Conservation (phyloP, 2,113 vertebrate genomes). For the Cyphomyrus plagiostoma region DNA sequence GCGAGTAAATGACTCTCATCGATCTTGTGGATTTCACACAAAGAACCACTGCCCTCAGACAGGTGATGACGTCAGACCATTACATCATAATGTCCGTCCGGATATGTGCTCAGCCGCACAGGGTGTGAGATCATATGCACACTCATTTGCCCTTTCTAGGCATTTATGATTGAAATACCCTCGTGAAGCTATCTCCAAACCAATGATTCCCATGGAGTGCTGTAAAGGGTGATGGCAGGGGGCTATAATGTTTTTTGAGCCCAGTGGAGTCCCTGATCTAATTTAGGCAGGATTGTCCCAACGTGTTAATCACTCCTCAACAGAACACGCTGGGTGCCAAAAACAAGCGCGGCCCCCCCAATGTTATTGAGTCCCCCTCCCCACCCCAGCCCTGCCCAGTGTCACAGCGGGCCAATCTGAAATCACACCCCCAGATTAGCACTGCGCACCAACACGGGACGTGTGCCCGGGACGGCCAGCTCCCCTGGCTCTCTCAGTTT, state of each 20-base stretch:
- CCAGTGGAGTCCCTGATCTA: neutral
- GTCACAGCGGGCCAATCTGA: neutral
- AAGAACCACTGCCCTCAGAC: neutral
- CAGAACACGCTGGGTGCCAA: neutral
- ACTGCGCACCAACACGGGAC: neutral
- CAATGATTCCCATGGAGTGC: neutral
- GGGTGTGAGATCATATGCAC: neutral
- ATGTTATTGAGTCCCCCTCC: neutral
- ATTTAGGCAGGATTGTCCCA: neutral
- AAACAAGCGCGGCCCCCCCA: neutral
- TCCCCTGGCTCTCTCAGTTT: neutral
- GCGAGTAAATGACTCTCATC: neutral
- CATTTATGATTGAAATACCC: neutral
- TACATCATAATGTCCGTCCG: neutral
- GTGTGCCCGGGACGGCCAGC: too few species aligned
- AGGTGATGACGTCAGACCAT: neutral
- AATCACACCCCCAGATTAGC: neutral
- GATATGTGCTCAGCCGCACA: neutral
- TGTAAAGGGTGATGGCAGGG: neutral
- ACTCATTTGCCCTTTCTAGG: neutral
- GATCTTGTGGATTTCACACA: neutral
- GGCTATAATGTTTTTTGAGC: neutral
- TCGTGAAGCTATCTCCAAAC: neutral
- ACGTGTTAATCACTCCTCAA: constrained; percentile 12
- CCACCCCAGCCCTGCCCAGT: neutral